These are phyloP conservation scores for Buphagus erythrorhynchus DNA, from an alignment of 2,797 vertebrate genomes.

Conservation along the genomic window DNA sequence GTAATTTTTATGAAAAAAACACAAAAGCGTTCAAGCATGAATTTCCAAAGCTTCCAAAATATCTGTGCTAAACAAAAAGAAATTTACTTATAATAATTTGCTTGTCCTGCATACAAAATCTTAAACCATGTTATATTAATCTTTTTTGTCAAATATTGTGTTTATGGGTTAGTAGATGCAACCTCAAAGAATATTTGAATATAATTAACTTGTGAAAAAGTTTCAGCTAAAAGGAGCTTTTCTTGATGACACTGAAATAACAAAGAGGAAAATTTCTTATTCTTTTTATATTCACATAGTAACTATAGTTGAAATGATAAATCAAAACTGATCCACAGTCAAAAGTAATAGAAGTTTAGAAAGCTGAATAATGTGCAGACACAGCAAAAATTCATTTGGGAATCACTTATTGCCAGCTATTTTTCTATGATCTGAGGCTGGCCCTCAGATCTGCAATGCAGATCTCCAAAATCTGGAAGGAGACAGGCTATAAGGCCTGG, in stretches of 20 bases:
- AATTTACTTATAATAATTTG: conserved; percentile 32
- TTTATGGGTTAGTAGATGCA: background rate
- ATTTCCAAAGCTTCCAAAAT: conserved; percentile 30
- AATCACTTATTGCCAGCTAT: conserved; percentile 36
- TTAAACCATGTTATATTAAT: background rate
- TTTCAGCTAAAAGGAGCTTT: background rate
- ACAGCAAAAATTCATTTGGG: conserved; percentile 49
- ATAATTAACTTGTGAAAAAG: background rate
- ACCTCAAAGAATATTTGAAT: background rate
- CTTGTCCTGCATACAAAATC: conserved; percentile 1
- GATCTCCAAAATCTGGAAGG: background rate
- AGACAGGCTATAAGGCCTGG: background rate
- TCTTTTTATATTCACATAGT: background rate
- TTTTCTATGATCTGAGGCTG: background rate
- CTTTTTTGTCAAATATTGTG: conserved; percentile 10
- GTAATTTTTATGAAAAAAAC: conserved; percentile 53
- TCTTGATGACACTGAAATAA: background rate
- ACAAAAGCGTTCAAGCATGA: conserved; percentile 45
- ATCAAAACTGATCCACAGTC: conserved; percentile 50
- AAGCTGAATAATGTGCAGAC: conserved; percentile 36
- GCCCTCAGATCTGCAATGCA: conserved; percentile 48
- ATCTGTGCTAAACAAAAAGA: conserved; percentile 10
- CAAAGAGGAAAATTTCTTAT: background rate
- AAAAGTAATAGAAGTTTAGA: conserved; percentile 41
- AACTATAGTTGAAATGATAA: conserved; percentile 23